A percentile compares a stretch with the other conserved stretches of the same genome.
Conservation (phyloP, 2,113 vertebrate species). For the Xyliphius kryptos region DNA sequence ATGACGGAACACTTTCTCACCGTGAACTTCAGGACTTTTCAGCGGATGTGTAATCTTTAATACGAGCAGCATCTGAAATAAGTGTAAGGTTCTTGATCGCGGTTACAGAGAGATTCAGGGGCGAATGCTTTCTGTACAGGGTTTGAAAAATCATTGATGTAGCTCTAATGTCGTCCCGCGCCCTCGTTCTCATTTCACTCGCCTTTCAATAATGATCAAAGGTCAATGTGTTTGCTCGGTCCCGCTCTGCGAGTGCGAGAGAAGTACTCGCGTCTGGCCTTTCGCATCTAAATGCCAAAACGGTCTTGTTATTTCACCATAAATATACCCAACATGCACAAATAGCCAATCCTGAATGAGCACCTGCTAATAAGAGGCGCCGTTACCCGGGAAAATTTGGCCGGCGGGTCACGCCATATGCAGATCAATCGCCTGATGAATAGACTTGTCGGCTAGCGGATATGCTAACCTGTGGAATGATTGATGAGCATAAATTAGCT, state of each 20-base stretch:
- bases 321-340: conserved; percentile 25
- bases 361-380: background rate
- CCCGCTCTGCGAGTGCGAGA: conserved; percentile 16
- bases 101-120: background rate
- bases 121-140: too few relatives aligned
- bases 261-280: conserved; percentile 34
- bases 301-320: conserved; percentile 26
- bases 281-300: conserved; percentile 39
- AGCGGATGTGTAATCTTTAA: too few relatives aligned
- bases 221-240: conserved; percentile 33
- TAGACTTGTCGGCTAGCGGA: conserved; percentile 17
- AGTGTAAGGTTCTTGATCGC: too few relatives aligned
- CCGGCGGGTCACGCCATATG: conserved; percentile 20
- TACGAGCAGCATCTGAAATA: too few relatives aligned
- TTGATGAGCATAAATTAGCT: background rate
- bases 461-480: conserved; percentile 7
- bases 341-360: conserved; percentile 7
- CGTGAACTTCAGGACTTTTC: too few relatives aligned
- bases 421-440: conserved; percentile 21
- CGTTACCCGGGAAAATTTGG: background rate
- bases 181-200: conserved; percentile 9
- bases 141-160: background rate
- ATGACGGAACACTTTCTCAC: too few relatives aligned
- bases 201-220: conserved; percentile 35
- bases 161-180: conserved; percentile 5